Evolutionary conservation across 2,797 vertebrate genomes (phyloP), one percentile per base, ranked within the genome.

Genomic region (Cheirogaleus major): DNA sequence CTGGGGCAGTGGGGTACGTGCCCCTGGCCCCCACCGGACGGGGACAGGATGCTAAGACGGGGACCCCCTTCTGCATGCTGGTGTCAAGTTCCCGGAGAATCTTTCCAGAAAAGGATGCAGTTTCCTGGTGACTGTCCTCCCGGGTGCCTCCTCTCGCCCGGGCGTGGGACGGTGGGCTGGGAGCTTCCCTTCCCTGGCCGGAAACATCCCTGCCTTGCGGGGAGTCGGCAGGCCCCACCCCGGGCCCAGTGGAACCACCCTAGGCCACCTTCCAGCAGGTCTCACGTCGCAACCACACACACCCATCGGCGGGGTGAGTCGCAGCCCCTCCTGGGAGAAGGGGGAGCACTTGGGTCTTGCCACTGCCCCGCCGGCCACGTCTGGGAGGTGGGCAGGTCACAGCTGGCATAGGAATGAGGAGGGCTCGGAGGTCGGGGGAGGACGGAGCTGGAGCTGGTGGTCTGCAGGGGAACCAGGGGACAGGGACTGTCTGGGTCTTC

Each of bases 1-100:
- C 98, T 99, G 99, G 99, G 99, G 99, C 98, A 99, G 99, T 0
- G 99, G 98, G 98, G 99, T 99, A 98, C 4, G 99, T 99, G 92
- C 0, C 38, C 22, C n/a, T 6, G 13, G 83, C 63, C 63, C 13
- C 0, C 10, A 4, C 41, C 15, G 1, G 14, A 3, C 18, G 27
- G 35, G 38, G 25, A 4, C 4, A 4, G 15, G 67, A 6, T 11
- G 0, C 27, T 18, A 20, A 43, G 50, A 17, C 5, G 43, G 67
- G 13, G 65, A 65, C 32, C 32, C 63, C 3, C 63, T 18, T 18
- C 55, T 35, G 57, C 5, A 0, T 22, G 27, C 27, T 15, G 14
- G 72, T 10, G 41, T 14, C 41, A 12, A 38, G 38, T 15, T 30
- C 38, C 18, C 0, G 0, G 50, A 43, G 50, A 27, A 18, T n/a